These are phyloP conservation scores for Cerceris rybyensis DNA, from an alignment of 2,888 invertebrate genomes.

Conservation along the genomic window DNA sequence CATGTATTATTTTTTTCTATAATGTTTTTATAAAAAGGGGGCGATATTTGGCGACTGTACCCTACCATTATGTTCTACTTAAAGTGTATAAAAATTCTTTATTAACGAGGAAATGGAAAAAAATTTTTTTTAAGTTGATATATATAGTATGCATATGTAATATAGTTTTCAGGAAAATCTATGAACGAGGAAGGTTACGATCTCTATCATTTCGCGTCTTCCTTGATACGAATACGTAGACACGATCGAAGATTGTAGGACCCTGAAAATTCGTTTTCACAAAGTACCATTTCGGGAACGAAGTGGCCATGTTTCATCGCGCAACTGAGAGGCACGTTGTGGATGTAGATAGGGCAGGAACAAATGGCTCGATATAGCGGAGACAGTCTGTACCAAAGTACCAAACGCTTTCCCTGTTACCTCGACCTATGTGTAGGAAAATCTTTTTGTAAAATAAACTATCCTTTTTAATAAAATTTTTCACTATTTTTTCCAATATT, in stretches of 20 bases:
- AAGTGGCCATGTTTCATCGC: conserved; percentile 65
- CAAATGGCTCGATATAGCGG: conserved; percentile 64
- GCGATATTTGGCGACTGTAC: no score
- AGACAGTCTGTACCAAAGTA: conserved; percentile 51
- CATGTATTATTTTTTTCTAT: no score
- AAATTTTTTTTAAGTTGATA: neutral
- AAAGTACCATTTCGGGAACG: conserved; percentile 67
- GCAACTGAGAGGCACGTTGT: conserved; percentile 53
- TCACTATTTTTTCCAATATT: neutral
- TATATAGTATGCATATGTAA: neutral
- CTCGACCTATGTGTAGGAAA: conserved; percentile 32
- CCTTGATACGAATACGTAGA: conserved; percentile 18
- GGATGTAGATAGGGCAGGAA: conserved; percentile 69
- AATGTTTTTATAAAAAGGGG: no score
- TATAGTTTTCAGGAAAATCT: neutral
- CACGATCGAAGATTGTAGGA: conserved; percentile 62
- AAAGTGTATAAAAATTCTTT: no score
- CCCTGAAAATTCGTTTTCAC: conserved; percentile 66
- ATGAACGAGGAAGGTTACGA: conserved; percentile 16
- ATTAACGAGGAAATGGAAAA: no score
- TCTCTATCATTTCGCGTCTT: conserved; percentile 40
- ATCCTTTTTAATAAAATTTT: neutral
- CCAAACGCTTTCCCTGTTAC: conserved; percentile 29
- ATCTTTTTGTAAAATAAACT: no score
- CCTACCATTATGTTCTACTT: no score